Evolutionary conservation across 2,888 invertebrate genomes (phyloP).

Genomic region (Drosophila diplacantha): DNA sequence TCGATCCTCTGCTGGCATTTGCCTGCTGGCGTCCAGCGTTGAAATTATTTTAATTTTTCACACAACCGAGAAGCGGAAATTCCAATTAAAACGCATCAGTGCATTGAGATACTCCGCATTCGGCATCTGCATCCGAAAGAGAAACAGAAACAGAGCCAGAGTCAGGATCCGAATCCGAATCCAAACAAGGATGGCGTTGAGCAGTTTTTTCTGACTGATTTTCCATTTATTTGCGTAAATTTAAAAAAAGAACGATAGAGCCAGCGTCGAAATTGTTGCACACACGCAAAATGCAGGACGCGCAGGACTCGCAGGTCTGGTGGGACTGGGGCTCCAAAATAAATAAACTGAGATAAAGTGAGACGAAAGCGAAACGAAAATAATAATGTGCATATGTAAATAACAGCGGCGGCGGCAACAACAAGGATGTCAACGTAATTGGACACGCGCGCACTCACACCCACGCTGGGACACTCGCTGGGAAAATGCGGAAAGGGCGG

Average conservation of each 20-base stretch:
- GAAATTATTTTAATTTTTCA: conserved; percentile 67
- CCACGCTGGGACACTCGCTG: not conserved
- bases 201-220: conserved; percentile 54
- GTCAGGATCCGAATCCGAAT: conserved; percentile 31
- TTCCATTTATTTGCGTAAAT: conserved; percentile 63
- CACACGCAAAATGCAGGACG: not conserved
- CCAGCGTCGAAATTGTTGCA: not conserved
- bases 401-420: conserved; percentile 43
- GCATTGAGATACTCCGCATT: conserved; percentile 43
- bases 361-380: conserved; percentile 50
- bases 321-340: conserved; percentile 38
- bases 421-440: conserved; percentile 71
- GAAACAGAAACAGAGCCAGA: conserved; percentile 32
- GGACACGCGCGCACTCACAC: conserved; percentile 51
- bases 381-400: conserved; percentile 68
- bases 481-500: conserved; percentile 11
- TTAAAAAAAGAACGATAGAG: conserved; percentile 43
- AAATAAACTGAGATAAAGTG: conserved; percentile 64
- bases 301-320: not conserved
- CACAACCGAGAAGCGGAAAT: conserved; percentile 64
- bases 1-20: conserved; percentile 16
- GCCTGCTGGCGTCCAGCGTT: conserved; percentile 13
- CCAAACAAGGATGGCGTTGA: conserved; percentile 38
- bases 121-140: conserved; percentile 27
- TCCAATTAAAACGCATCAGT: conserved; percentile 72